phyloP scores from a whole-genome alignment of 2,113 vertebrate genomes.

The Peromyscus maniculatus region DNA sequence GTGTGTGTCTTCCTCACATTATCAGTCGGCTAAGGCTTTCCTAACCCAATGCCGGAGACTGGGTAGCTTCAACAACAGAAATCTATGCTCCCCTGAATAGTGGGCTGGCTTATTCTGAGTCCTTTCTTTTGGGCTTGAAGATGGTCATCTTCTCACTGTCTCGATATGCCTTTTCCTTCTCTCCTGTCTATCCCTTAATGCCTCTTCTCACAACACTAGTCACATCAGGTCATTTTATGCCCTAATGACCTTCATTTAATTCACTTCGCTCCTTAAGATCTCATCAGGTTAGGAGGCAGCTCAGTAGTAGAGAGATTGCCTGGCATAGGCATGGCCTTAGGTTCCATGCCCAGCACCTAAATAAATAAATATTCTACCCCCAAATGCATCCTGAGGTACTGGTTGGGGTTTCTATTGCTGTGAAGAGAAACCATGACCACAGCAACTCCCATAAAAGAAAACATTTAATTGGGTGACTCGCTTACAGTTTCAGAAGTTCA shows the following conservation, averaged over 20 bases:
- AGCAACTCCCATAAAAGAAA: too few relatives aligned
- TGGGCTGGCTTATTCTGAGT: background rate
- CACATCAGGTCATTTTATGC: background rate
- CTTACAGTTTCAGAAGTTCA: too few relatives aligned
- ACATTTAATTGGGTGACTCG: too few relatives aligned
- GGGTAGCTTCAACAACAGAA: background rate
- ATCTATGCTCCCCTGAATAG: background rate
- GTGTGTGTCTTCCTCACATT: background rate
- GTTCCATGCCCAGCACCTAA: background rate
- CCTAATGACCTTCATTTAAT: background rate
- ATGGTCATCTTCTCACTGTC: background rate
- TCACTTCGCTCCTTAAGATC: background rate
- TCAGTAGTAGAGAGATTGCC: too few relatives aligned
- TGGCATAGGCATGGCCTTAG: background rate
- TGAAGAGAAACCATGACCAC: too few relatives aligned
- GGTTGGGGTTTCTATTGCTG: too few relatives aligned
- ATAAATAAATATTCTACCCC: background rate
- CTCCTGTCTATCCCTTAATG: background rate
- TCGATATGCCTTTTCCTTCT: background rate
- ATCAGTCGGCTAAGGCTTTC: too few relatives aligned
- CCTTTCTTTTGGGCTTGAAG: background rate
- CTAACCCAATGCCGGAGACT: background rate
- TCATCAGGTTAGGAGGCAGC: background rate
- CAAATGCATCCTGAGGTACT: background rate
- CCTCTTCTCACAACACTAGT: background rate